Evolutionary conservation across 2,888 invertebrate genomes (phyloP).

Genomic region (Bombylius discolor): DNA sequence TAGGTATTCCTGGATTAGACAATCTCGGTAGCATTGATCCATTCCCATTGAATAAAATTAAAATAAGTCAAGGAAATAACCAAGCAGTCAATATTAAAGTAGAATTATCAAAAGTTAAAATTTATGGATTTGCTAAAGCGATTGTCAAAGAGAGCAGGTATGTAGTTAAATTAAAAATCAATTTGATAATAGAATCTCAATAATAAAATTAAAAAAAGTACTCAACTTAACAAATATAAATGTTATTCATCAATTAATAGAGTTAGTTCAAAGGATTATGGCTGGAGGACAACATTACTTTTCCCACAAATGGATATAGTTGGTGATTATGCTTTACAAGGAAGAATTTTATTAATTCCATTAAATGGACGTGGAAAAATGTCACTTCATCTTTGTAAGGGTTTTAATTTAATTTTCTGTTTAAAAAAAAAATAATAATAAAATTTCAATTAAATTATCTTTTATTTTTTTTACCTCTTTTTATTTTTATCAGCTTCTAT

Average conservation of each 20-base stretch:
- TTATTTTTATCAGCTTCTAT: slow-evolving; percentile 42
- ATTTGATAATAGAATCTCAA: background rate
- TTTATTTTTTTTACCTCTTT: background rate
- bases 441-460: background rate
- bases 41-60: slow-evolving; percentile 49
- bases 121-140: slow-evolving; percentile 53
- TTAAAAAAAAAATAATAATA: background rate
- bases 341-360: slow-evolving; percentile 56
- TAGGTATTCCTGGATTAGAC: slow-evolving; percentile 32
- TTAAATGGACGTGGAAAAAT: slow-evolving; percentile 53
- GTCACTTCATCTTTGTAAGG: slow-evolving; percentile 58
- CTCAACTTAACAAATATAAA: background rate
- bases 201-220: slow-evolving; percentile 26
- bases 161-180: slow-evolving; percentile 13
- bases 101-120: slow-evolving; percentile 52
- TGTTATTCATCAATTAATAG: slow-evolving; percentile 30
- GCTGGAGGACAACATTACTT: slow-evolving; percentile 53
- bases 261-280: slow-evolving; percentile 53
- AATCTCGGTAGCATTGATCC: slow-evolving; percentile 54
- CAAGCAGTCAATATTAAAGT: slow-evolving; percentile 63
- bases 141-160: slow-evolving; percentile 51
- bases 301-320: slow-evolving; percentile 54
- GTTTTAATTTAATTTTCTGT: background rate
- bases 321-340: slow-evolving; percentile 54
- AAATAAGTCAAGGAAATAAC: slow-evolving; percentile 54